These are phyloP conservation scores for Drosophila peninsularis DNA, from an alignment of 2,888 invertebrate genomes.

Conservation along the genomic window DNA sequence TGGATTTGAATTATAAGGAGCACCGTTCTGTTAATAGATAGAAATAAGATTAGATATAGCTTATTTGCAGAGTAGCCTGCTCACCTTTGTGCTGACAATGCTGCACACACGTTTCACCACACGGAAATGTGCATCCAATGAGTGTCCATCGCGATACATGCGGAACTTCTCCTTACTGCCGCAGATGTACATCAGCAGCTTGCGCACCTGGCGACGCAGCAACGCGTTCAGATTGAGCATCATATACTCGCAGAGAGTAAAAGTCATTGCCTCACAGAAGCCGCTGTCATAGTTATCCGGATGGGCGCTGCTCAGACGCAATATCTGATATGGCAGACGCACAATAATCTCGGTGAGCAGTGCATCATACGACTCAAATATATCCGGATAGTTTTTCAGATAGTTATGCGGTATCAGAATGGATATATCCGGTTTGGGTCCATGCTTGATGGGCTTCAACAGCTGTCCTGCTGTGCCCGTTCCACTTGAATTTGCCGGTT, in stretches of 20 bases:
- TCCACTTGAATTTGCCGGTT: conserved; percentile 10
- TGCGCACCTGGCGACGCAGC: conserved; percentile 94
- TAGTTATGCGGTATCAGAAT: conserved; percentile 97
- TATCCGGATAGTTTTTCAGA: conserved; percentile 95
- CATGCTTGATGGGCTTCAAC: conserved; percentile 92
- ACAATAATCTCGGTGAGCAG: conserved; percentile 98
- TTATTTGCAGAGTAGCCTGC: not conserved
- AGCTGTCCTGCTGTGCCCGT: conserved; percentile 85
- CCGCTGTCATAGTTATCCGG: conserved; percentile 87
- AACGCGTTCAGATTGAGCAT: conserved; percentile 92
- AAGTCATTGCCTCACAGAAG: conserved; percentile 87
- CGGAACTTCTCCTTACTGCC: conserved; percentile 98
- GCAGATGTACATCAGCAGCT: conserved; percentile 95
- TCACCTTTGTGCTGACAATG: conserved; percentile 82
- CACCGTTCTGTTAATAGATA: conserved; percentile 51
- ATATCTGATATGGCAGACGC: conserved; percentile 95
- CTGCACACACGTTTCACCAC: conserved; percentile 86
- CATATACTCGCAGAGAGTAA: conserved; percentile 96
- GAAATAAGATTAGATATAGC: not conserved
- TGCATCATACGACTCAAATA: conserved; percentile 97
- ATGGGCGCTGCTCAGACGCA: conserved; percentile 83
- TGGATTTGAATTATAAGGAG: conserved; percentile 75
- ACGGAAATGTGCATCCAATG: conserved; percentile 94
- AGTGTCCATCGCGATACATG: conserved; percentile 96
- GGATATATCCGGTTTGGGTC: conserved; percentile 96